These are phyloP conservation scores for Bombylius discolor DNA, from an alignment of 2,888 invertebrate species.

Conservation along the genomic window DNA sequence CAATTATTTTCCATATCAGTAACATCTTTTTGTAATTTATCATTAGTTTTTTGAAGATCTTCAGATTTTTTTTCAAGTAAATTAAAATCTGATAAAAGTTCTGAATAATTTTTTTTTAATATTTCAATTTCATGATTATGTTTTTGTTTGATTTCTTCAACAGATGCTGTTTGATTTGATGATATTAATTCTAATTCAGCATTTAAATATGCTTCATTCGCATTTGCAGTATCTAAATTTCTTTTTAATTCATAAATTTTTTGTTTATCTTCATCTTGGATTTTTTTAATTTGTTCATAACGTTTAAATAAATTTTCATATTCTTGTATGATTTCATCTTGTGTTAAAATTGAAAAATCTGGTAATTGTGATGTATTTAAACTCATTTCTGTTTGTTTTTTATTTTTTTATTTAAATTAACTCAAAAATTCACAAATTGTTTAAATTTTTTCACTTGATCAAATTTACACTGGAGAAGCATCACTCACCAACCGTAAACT, in stretches of 20 bases:
- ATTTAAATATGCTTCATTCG: slow-evolving; percentile 26
- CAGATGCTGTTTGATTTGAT: slow-evolving; percentile 1
- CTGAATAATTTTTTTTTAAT: slow-evolving; percentile 6
- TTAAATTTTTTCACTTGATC: no score
- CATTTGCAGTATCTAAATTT: slow-evolving; percentile 26
- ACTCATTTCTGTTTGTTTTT: no score
- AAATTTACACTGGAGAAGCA: no score
- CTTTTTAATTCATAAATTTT: slow-evolving; percentile 30
- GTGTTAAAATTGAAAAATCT: slow-evolving; percentile 2
- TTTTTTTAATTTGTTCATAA: slow-evolving; percentile 21
- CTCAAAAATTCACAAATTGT: no score
- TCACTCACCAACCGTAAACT: no score
- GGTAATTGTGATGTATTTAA: slow-evolving; percentile 16
- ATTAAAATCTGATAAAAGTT: neutral
- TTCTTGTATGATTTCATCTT: slow-evolving; percentile 30
- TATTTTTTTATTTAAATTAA: neutral
- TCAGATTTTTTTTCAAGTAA: slow-evolving; percentile 3
- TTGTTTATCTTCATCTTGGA: slow-evolving; percentile 27
- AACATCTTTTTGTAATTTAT: neutral
- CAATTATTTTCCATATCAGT: neutral
- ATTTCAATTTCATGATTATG: slow-evolving; percentile 9
- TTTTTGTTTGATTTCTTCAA: slow-evolving; percentile 3
- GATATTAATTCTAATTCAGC: slow-evolving; percentile 26
- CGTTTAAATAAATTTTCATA: slow-evolving; percentile 24
- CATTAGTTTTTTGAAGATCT: neutral